Conservation (phyloP, 2,113 vertebrate genomes). For the Empidonax alnorum region DNA sequence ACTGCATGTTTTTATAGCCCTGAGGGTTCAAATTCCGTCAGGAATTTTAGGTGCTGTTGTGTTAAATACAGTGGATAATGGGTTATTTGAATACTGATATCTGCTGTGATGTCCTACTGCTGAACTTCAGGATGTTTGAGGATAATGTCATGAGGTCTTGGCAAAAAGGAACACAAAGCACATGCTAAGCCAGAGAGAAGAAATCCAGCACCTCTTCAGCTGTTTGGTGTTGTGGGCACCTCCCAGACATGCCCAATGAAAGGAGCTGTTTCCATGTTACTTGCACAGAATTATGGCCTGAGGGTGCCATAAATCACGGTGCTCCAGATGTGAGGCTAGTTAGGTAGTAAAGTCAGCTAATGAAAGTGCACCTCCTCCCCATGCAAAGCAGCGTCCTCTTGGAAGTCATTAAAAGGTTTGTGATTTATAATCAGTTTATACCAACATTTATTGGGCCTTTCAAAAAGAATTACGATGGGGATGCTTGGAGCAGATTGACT, state of each 20-base stretch:
- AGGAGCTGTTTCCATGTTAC: neutral
- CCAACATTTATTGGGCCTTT: neutral
- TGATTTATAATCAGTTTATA: slow-evolving; percentile 32
- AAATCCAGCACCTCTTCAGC: neutral
- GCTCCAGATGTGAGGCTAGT: slow-evolving; percentile 13
- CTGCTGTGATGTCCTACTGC: accelerated
- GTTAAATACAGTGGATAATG: neutral
- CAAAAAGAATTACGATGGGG: slow-evolving; percentile 28
- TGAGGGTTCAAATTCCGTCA: neutral
- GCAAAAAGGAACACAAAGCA: neutral
- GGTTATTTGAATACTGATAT: neutral
- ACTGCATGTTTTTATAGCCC: accelerated
- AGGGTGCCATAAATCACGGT: neutral
- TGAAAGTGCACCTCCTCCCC: neutral
- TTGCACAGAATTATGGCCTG: neutral
- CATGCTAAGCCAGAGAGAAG: neutral
- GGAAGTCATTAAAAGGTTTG: slow-evolving; percentile 11
- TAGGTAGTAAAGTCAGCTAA: slow-evolving; percentile 11
- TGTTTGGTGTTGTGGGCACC: neutral
- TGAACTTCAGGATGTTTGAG: neutral
- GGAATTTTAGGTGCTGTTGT: neutral
- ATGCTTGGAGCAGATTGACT: slow-evolving; percentile 22
- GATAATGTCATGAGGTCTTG: neutral
- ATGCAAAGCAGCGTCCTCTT: neutral
- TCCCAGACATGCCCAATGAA: neutral